These are phyloP conservation scores for Rhingia campestris DNA, from an alignment of 2,888 invertebrate genomes.

Conservation along the genomic window DNA sequence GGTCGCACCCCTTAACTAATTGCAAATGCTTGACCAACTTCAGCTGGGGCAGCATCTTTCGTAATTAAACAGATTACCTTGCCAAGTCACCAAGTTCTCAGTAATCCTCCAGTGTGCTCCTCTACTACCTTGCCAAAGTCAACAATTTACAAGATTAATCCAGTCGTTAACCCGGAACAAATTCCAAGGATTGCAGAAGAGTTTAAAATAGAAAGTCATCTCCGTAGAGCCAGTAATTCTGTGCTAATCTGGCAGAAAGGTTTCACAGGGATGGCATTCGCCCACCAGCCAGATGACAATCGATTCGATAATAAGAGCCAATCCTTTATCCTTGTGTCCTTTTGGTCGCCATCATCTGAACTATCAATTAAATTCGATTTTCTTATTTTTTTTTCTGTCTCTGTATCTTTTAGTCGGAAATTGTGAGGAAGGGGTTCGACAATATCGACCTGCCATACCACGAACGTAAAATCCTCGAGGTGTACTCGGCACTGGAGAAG, in stretches of 20 bases:
- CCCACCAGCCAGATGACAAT: conserved; percentile 15
- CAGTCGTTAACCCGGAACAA: conserved; percentile 36
- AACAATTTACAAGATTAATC: conserved; percentile 38
- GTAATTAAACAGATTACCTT: conserved; percentile 39
- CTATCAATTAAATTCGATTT: conserved; percentile 64
- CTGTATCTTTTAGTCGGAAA: conserved; percentile 77
- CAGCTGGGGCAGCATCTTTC: background rate
- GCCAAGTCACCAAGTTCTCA: background rate
- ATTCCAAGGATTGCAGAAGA: conserved; percentile 16
- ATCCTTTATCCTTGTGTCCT: conserved; percentile 3
- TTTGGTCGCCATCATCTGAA: conserved; percentile 41
- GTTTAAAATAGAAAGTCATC: conserved; percentile 46
- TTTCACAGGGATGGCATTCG: background rate
- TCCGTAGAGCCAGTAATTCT: background rate
- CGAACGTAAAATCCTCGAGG: conserved; percentile 80
- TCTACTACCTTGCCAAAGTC: background rate
- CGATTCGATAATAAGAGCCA: conserved; percentile 33
- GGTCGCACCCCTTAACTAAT: background rate
- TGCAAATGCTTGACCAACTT: conserved; percentile 12
- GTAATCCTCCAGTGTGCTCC: background rate
- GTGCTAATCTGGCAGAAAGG: background rate
- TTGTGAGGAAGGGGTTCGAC: conserved; percentile 78
- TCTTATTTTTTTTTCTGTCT: conserved; percentile 21
- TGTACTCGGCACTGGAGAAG: conserved; percentile 81
- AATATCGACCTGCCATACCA: conserved; percentile 79